These are phyloP conservation scores for Cyprinus carpio DNA, from an alignment of 2,113 vertebrate species.

Conservation along the genomic window DNA sequence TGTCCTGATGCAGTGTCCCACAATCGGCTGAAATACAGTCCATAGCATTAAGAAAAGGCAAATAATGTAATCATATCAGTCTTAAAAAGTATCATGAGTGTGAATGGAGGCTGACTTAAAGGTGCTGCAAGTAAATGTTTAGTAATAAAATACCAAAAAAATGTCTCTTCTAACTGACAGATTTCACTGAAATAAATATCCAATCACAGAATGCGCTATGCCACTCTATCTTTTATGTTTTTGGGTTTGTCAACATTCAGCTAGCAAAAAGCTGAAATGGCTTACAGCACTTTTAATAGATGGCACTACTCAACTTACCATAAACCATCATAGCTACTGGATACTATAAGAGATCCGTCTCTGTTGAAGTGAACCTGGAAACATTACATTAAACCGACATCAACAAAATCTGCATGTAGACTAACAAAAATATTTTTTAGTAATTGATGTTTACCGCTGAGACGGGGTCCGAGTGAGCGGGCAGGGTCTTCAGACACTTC, in stretches of 20 bases:
- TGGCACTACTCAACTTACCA: constrained; percentile 79
- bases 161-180: background rate
- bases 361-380: constrained; percentile 96
- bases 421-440: background rate
- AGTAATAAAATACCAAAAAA: background rate
- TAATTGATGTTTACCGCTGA: constrained; percentile 85
- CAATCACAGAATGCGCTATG: background rate
- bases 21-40: constrained; percentile 82
- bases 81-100: background rate
- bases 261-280: background rate
- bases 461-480: constrained; percentile 95
- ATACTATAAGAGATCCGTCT: constrained; percentile 96
- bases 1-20: constrained; percentile 98
- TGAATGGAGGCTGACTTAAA: background rate
- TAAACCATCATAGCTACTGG: constrained; percentile 97
- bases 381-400: background rate
- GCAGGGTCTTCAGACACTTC: constrained; percentile 97
- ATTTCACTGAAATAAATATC: background rate
- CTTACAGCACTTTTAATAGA: background rate
- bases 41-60: constrained; percentile 9
- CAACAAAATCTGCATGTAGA: background rate
- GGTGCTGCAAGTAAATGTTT: background rate
- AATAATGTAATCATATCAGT: background rate
- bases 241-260: background rate
- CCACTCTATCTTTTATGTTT: background rate